These are phyloP conservation scores for Drosophila busckii DNA, from an alignment of 1,140 invertebrate species.

Conservation along the genomic window DNA sequence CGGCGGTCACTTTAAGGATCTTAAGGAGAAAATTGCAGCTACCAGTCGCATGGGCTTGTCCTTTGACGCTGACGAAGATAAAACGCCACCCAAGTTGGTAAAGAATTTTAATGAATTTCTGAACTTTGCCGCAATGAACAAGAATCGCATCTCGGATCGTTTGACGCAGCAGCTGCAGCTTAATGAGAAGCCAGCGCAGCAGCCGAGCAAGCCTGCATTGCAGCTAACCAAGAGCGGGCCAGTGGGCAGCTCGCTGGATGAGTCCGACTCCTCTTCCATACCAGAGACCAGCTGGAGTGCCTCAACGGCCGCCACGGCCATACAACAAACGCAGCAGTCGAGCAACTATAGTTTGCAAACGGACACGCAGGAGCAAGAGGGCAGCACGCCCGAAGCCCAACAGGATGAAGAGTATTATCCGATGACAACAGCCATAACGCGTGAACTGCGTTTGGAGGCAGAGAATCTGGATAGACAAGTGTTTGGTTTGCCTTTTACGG, in stretches of 20 bases:
- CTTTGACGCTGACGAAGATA: conserved; percentile 28
- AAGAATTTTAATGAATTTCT: conserved; percentile 92
- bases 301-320: conserved; percentile 68
- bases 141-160: conserved; percentile 79
- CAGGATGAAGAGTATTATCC: conserved; percentile 89
- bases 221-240: conserved; percentile 77
- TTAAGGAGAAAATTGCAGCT: conserved; percentile 80
- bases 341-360: conserved; percentile 64
- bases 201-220: conserved; percentile 69
- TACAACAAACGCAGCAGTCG: conserved; percentile 65
- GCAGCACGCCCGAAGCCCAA: conserved; percentile 88
- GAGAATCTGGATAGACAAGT: conserved; percentile 90
- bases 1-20: conserved; percentile 80
- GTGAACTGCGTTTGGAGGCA: conserved; percentile 88
- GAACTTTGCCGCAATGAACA: conserved; percentile 85
- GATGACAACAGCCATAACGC: conserved; percentile 91
- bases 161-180: conserved; percentile 39
- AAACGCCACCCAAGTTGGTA: conserved; percentile 82
- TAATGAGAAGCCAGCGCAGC: conserved; percentile 24
- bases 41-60: conserved; percentile 68
- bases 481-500: conserved; percentile 80
- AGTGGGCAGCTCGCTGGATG: conserved; percentile 77
- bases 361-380: conserved; percentile 60
- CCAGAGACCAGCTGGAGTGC: conserved; percentile 74
- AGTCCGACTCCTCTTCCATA: conserved; percentile 79